A percentile compares a stretch with the other conserved stretches of the same genome.
Conservation (phyloP, 92 coral and sea anemone species). For the Muricea muricata region DNA sequence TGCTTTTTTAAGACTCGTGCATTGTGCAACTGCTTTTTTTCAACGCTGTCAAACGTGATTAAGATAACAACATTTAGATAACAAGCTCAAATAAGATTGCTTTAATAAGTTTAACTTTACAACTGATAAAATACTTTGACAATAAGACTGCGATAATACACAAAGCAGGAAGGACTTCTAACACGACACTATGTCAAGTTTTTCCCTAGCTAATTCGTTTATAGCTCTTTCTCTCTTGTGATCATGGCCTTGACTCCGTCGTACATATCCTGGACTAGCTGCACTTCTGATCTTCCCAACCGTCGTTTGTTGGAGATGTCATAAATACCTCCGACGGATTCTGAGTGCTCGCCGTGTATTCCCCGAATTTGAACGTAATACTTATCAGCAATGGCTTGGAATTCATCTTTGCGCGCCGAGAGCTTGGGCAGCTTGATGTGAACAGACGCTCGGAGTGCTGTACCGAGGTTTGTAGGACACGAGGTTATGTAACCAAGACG, state of each 20-base stretch:
- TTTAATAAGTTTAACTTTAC: not conserved
- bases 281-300: slow-evolving; percentile 88
- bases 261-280: slow-evolving; percentile 93
- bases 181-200: too few relatives aligned
- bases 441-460: slow-evolving; percentile 94
- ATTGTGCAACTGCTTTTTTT: too few relatives aligned
- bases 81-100: not conserved
- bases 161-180: too few relatives aligned
- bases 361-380: slow-evolving; percentile 85
- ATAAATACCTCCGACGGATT: slow-evolving; percentile 82
- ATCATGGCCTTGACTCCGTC: slow-evolving; percentile 75
- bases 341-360: slow-evolving; percentile 87
- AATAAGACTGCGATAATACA: too few relatives aligned
- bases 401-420: slow-evolving; percentile 52
- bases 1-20: too few relatives aligned
- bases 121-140: not conserved
- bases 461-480: slow-evolving; percentile 93
- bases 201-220: not conserved
- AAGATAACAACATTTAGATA: not conserved
- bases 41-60: too few relatives aligned
- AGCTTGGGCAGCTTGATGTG: slow-evolving; percentile 88
- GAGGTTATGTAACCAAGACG: slow-evolving; percentile 82
- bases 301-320: slow-evolving; percentile 90
- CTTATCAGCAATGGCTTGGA: slow-evolving; percentile 81
- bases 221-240: slow-evolving; percentile 7